Base-by-base conservation (phyloP, 2,113 vertebrate species). In the Irena cyanogastra region DNA sequence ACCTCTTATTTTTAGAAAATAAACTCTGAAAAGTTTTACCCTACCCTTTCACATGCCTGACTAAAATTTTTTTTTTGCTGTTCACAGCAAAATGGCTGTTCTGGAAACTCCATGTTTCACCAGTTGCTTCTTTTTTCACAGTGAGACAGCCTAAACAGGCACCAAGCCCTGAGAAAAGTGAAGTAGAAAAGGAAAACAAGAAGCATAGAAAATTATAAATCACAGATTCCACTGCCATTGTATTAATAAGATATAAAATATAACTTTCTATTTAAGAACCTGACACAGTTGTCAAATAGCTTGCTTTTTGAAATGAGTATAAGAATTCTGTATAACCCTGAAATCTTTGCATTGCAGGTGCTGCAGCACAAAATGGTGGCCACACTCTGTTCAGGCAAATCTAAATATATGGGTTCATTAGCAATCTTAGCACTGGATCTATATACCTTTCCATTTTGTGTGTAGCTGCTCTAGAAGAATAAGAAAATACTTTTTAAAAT, bases 351-450 rank as follows among this genome's bases (percentile, higher is more conserved):
- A 2, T 10, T 53, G 31, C 21, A 60, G 17, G 3, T 61, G 27
- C n/a, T 78, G 28, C 22, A 61, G 45, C 30, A 47, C 33, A 31
- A 33, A 74, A 92, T 19, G 1, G 3, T 18, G 44, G 27, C 37
- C 61, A 53, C 15, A 7, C 1, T 31, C 5, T 30, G 68, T 66
- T 16, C 39, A 47, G 33, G n/a, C 7, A 63, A 66, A 75, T 26
- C 37, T 31, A 0, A 7, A 9, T 35, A 6, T 20, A 5, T 11
- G 27, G 4, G 14, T 13, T 60, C 24, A 13, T 24, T 11, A 1
- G 39, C 16, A 53, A 0, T 35, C 45, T 50, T 7, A 45, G 31
- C 35, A 13, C 1, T 1, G 1, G 21, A 49, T 10, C 68, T 30
- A 10, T 6, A 7, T 3, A 61, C 5, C 30, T 60, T 21, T 33